Percentiles rank a stretch among this genome's conserved stretches.
Evolutionary conservation across 1,140 invertebrate genomes (phyloP).

Genomic region (Drosophila saltans): DNA sequence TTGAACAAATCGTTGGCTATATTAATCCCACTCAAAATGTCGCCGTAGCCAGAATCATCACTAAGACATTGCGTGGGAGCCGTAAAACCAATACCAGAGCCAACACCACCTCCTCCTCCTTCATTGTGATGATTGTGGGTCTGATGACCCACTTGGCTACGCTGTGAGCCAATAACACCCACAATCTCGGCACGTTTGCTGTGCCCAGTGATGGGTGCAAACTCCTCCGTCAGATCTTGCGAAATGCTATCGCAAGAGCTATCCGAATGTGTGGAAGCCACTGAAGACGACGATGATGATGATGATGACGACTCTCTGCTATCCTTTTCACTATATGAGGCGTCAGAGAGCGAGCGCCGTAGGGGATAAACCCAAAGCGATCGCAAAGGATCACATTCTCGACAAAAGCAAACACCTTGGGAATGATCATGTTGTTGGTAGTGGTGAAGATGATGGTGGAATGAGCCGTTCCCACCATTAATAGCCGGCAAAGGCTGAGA

Average conservation of each 20-base stretch:
- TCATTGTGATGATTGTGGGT: conserved; percentile 16
- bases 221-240: conserved; percentile 57
- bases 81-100: background rate
- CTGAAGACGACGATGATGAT: conserved; percentile 61
- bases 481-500: conserved; percentile 26
- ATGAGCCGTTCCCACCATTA: conserved; percentile 14
- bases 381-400: conserved; percentile 90
- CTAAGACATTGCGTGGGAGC: conserved; percentile 64
- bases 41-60: conserved; percentile 78
- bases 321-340: conserved; percentile 54
- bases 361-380: conserved; percentile 88
- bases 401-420: conserved; percentile 88
- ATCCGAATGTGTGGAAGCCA: conserved; percentile 64
- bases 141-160: conserved; percentile 41
- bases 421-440: conserved; percentile 63
- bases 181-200: conserved; percentile 76
- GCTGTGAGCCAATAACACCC: conserved; percentile 81
- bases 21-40: conserved; percentile 80
- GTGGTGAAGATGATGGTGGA: background rate
- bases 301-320: conserved; percentile 46
- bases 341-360: conserved; percentile 75
- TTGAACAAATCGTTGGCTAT: conserved; percentile 76
- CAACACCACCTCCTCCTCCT: background rate
- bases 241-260: conserved; percentile 64
- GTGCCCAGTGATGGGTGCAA: conserved; percentile 67